Conservation (phyloP, 2,797 vertebrate genomes). For the Thalassophryne amazonica region DNA sequence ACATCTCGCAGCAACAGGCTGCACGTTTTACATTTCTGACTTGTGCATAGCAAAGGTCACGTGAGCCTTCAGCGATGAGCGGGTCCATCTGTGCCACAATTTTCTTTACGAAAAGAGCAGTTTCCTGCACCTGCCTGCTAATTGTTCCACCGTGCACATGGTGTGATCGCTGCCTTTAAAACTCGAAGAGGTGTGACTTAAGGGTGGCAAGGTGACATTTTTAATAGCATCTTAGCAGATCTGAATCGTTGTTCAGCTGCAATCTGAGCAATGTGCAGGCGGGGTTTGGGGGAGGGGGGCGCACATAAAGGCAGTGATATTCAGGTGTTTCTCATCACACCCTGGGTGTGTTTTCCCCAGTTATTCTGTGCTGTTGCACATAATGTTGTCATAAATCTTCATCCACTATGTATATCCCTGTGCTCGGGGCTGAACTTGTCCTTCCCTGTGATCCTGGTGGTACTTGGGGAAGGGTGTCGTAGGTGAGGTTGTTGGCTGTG, state of each 20-base stretch:
- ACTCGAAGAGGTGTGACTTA: conserved; percentile 32
- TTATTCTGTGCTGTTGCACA: too few relatives aligned
- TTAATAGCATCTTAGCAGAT: conserved; percentile 30
- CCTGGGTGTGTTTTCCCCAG: too few relatives aligned
- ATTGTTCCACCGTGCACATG: conserved; percentile 62
- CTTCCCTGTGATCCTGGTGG: conserved; percentile 44
- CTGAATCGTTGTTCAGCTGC: conserved; percentile 50
- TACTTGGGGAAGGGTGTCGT: conserved; percentile 18
- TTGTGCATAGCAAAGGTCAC: too few relatives aligned
- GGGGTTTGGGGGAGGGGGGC: too few relatives aligned
- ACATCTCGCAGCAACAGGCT: conserved; percentile 33
- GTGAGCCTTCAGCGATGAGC: not conserved
- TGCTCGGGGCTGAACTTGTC: conserved; percentile 38
- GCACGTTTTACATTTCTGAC: conserved; percentile 10
- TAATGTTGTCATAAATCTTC: conserved; percentile 51
- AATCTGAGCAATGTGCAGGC: conserved; percentile 47
- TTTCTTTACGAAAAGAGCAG: conserved; percentile 58
- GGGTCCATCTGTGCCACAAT: too few relatives aligned
- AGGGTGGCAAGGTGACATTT: conserved; percentile 28
- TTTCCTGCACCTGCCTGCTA: conserved; percentile 62
- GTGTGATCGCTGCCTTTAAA: conserved; percentile 62
- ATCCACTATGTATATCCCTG: conserved; percentile 9
- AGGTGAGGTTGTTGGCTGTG: conserved; percentile 27
- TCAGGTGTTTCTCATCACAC: too few relatives aligned
- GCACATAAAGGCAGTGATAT: too few relatives aligned